A percentile compares a stretch with the other conserved stretches of the same genome.
phyloP scores from a whole-genome alignment of 2,113 vertebrate genomes.

The Hippolais icterina region DNA sequence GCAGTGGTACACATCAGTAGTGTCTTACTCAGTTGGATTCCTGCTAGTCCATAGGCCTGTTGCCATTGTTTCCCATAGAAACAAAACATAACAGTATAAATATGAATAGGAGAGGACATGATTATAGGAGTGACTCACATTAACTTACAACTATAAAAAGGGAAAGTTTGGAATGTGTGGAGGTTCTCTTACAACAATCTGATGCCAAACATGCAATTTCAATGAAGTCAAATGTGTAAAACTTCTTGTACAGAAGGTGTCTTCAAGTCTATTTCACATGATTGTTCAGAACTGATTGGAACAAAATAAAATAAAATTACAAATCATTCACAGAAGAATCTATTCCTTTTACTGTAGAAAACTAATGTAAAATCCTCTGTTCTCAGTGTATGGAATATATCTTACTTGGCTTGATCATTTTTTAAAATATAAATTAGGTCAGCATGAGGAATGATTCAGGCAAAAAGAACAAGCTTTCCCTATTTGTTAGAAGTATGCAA shows the following conservation, averaged over 20 bases:
- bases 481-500: background rate
- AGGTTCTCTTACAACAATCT: conserved; percentile 2
- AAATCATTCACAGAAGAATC: background rate
- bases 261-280: background rate
- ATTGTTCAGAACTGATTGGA: background rate
- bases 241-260: conserved; percentile 23
- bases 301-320: background rate
- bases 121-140: conserved; percentile 61
- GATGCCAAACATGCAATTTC: conserved; percentile 59
- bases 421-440: background rate
- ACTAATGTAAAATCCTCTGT: background rate
- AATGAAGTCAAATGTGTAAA: conserved; percentile 28
- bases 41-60: conserved; percentile 26
- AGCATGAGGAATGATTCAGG: background rate
- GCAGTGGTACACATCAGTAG: background rate
- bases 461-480: background rate
- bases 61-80: conserved; percentile 66
- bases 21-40: conserved; percentile 25
- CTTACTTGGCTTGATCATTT: background rate
- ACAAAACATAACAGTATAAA: conserved; percentile 66
- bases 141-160: conserved; percentile 49
- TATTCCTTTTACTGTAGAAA: background rate
- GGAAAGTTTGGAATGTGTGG: conserved; percentile 17
- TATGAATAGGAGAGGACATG: conserved; percentile 37
- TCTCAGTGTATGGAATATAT: background rate